Evolutionary conservation across 2,113 vertebrate genomes (phyloP).

Genomic region (Antigone vipio): DNA sequence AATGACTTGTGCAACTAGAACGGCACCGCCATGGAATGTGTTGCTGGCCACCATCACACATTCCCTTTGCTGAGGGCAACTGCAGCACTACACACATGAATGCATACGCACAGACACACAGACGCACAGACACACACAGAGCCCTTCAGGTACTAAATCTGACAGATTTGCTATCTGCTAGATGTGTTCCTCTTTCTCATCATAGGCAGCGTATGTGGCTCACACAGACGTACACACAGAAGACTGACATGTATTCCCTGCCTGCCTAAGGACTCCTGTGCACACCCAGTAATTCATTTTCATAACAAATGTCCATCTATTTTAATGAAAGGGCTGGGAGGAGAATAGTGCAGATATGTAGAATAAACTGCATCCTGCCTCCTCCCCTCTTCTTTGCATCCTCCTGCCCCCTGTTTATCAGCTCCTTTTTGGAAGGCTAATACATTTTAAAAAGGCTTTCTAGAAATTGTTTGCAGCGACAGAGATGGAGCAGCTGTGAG

Average conservation of each 20-base stretch:
- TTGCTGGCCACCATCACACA: not conserved
- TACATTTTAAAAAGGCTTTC: conserved; percentile 45
- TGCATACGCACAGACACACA: not conserved
- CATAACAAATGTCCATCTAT: conserved; percentile 53
- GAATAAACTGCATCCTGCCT: not conserved
- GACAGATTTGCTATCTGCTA: not conserved
- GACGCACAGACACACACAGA: not conserved
- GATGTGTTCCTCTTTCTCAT: not conserved
- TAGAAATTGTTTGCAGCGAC: not conserved
- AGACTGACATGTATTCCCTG: not conserved
- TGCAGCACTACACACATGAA: not conserved
- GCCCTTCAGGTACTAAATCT: not conserved
- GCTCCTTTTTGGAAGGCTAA: conserved; percentile 26
- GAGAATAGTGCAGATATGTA: not conserved
- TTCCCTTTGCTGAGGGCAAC: not conserved
- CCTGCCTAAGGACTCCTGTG: not conserved
- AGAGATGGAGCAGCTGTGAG: conserved; percentile 33
- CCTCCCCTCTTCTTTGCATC: not conserved
- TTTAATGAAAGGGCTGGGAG: conserved; percentile 24
- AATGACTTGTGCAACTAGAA: rapidly evolving
- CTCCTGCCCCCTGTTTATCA: not conserved
- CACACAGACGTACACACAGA: not conserved
- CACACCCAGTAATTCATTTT: conserved; percentile 20
- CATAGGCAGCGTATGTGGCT: not conserved
- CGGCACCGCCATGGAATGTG: not conserved